Evolutionary conservation across 2,797 vertebrate genomes (phyloP).

Genomic region (Gouania willdenowi): DNA sequence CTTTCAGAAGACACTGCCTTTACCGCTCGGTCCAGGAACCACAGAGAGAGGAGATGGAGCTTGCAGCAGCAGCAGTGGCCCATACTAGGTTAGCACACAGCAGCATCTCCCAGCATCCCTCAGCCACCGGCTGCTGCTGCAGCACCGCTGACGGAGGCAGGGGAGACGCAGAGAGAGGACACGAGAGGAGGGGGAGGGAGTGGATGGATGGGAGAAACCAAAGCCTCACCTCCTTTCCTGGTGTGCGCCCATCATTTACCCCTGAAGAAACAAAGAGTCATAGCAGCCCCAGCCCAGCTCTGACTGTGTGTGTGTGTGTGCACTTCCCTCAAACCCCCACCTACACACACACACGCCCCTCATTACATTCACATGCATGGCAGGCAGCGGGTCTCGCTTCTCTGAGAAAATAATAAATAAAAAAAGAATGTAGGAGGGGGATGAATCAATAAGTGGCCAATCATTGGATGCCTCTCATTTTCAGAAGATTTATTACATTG

Average conservation of each 20-base stretch:
- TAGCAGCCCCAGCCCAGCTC: constrained; percentile 43
- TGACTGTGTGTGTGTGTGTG: no score
- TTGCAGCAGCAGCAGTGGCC: constrained; percentile 85
- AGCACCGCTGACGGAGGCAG: constrained; percentile 25
- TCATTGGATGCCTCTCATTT: no score
- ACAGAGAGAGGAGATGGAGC: constrained; percentile 70
- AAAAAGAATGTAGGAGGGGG: constrained; percentile 11
- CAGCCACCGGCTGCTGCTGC: constrained; percentile 26
- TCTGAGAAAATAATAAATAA: constrained; percentile 4
- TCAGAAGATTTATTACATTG: no score
- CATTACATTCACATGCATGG: constrained; percentile 29
- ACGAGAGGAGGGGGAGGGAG: constrained; percentile 13
- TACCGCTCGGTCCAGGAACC: constrained; percentile 86
- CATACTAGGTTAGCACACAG: constrained; percentile 53
- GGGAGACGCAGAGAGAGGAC: constrained; percentile 9
- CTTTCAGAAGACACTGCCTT: constrained; percentile 40
- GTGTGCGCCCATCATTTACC: constrained; percentile 47
- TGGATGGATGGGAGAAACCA: constrained; percentile 19
- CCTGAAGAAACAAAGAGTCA: constrained; percentile 66
- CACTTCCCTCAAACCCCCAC: constrained; percentile 38
- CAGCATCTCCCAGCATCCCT: constrained; percentile 74
- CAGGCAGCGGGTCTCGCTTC: constrained; percentile 14
- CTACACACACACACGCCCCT: constrained; percentile 39
- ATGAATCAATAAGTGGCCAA: neutral
- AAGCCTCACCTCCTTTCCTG: constrained; percentile 69